Percentiles rank a stretch among this genome's conserved stretches.
Conservation (phyloP, 2,113 vertebrate species). For the Coregonus clupeaformis region DNA sequence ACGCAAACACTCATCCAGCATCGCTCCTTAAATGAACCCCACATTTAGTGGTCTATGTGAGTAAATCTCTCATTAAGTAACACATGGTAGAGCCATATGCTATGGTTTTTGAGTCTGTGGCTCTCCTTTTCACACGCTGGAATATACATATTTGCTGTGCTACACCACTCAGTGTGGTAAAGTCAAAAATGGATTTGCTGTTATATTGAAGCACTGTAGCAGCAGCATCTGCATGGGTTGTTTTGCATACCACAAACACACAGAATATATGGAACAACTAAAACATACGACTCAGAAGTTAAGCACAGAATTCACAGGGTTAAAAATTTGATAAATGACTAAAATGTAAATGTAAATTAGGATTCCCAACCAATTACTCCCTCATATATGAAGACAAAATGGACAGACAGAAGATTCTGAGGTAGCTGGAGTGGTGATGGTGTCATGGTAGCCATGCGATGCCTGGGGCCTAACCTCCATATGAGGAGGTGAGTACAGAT, state of each 20-base stretch:
- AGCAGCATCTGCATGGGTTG: background rate
- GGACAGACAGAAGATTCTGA: background rate
- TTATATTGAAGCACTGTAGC: background rate
- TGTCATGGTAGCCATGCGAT: background rate
- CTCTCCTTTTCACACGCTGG: constrained; percentile 59
- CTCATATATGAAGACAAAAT: background rate
- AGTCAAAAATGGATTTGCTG: constrained; percentile 24
- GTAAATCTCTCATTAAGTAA: constrained; percentile 76
- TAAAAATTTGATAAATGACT: too few relatives aligned
- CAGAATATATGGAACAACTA: too few relatives aligned
- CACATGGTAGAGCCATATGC: constrained; percentile 75
- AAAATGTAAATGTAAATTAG: too few relatives aligned
- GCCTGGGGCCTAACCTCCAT: constrained; percentile 9
- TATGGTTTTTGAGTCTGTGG: constrained; percentile 56
- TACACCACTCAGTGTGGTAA: constrained; percentile 36
- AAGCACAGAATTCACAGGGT: background rate
- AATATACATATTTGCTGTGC: constrained; percentile 51
- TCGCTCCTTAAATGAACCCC: constrained; percentile 66
- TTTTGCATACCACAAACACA: too few relatives aligned
- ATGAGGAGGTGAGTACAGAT: constrained; percentile 39
- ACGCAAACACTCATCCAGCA: constrained; percentile 52
- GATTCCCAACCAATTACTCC: background rate
- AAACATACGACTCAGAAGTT: too few relatives aligned
- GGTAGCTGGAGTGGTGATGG: background rate
- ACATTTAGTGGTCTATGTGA: constrained; percentile 73